Conservation (phyloP, 2,113 vertebrate species). For the Nipponia nippon region DNA sequence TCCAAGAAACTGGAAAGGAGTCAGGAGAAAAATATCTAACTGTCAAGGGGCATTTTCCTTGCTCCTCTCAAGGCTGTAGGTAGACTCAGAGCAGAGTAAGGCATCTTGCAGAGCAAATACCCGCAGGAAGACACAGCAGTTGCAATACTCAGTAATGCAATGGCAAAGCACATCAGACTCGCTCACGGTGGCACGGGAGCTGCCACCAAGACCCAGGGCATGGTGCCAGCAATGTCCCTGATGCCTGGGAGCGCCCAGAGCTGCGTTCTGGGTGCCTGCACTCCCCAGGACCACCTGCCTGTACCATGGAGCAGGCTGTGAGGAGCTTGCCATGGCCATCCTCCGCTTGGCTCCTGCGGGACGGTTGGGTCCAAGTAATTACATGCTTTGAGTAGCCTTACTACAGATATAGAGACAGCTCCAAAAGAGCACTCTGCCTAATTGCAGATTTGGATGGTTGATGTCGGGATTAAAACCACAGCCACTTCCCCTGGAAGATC, state of each 20-base stretch:
- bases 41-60: neutral
- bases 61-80: neutral
- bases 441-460: neutral
- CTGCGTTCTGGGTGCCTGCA: neutral
- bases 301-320: neutral
- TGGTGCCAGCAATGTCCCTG: neutral
- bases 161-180: neutral
- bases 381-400: neutral
- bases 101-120: neutral
- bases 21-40: neutral
- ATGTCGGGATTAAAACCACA: neutral
- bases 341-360: neutral
- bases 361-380: neutral
- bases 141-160: neutral
- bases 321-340: neutral
- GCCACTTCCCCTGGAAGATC: neutral
- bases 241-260: neutral
- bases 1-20: neutral
- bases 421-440: neutral
- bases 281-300: neutral
- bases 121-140: accelerated
- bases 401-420: neutral
- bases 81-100: neutral
- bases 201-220: neutral
- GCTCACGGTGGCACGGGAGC: neutral